phyloP scores from a whole-genome alignment of 35 echinoderm and acorn worm genomes.

The Heliocidaris erythrogramma region DNA sequence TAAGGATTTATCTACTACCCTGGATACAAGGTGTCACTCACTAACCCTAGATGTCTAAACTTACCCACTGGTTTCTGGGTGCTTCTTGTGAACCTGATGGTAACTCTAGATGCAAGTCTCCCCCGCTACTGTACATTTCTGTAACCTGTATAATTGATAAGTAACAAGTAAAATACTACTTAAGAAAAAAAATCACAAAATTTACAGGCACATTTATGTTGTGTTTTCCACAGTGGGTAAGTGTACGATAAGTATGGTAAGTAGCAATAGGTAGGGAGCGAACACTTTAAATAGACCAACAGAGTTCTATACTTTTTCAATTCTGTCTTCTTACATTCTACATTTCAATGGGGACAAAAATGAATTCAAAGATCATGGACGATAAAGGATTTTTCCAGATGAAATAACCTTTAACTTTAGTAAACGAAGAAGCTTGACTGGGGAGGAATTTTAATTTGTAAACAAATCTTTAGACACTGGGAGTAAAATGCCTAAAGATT shows the following conservation, averaged over 20 bases:
- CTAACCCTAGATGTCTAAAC: constrained; percentile 24
- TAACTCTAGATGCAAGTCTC: constrained; percentile 96
- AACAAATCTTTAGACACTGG: too few species aligned
- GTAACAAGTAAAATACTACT: background rate
- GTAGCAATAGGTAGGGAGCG: background rate
- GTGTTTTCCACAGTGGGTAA: background rate
- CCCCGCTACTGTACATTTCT: constrained; percentile 99
- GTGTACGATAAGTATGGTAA: background rate
- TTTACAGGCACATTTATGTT: background rate
- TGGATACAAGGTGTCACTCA: background rate
- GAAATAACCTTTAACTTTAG: background rate
- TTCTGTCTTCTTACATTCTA: background rate
- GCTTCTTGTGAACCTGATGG: constrained; percentile 92
- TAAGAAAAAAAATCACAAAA: background rate
- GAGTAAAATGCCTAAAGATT: too few species aligned
- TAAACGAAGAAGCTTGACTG: too few species aligned
- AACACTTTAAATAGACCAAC: background rate
- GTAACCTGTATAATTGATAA: constrained; percentile 63
- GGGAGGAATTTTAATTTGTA: too few species aligned
- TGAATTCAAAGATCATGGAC: background rate
- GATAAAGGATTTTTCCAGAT: background rate
- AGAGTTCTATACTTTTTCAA: background rate
- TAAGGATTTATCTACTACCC: background rate
- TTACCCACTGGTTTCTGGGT: constrained; percentile 94
- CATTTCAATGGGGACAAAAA: background rate